phyloP scores from a whole-genome alignment of 2,888 invertebrate genomes.

The Petrolisthes manimaculis region DNA sequence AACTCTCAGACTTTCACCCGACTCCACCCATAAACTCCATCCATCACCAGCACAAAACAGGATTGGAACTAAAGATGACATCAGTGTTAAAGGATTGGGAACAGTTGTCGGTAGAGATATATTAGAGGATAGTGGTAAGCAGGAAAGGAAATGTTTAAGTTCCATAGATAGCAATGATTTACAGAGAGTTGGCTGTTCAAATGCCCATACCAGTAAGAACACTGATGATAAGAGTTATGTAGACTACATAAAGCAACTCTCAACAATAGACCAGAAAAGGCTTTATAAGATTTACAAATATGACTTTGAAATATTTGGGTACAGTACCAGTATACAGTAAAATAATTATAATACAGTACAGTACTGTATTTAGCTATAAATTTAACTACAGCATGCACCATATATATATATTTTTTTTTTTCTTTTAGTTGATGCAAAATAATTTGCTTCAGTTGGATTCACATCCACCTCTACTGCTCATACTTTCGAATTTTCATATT shows the following conservation, averaged over 20 bases:
- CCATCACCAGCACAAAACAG: background rate
- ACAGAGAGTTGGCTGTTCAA: background rate
- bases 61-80: background rate
- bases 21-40: background rate
- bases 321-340: background rate
- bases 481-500: no score
- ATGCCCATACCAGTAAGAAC: background rate
- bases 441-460: no score
- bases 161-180: background rate
- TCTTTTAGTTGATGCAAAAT: no score
- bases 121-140: background rate
- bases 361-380: no score
- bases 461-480: no score
- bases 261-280: conserved; percentile 1
- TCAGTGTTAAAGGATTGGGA: background rate
- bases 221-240: background rate
- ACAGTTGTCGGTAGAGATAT: background rate
- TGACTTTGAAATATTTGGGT: conserved; percentile 42
- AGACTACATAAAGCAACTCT: conserved; percentile 19
- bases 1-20: background rate
- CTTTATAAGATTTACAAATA: conserved; percentile 25
- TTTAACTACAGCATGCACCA: no score
- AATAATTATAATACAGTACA: no score
- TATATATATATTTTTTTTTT: no score
- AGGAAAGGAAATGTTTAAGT: background rate